A percentile compares a stretch with the other conserved stretches of the same genome.
phyloP scores from a whole-genome alignment of 1,140 invertebrate genomes.

The Brachionus manjavacas region DNA sequence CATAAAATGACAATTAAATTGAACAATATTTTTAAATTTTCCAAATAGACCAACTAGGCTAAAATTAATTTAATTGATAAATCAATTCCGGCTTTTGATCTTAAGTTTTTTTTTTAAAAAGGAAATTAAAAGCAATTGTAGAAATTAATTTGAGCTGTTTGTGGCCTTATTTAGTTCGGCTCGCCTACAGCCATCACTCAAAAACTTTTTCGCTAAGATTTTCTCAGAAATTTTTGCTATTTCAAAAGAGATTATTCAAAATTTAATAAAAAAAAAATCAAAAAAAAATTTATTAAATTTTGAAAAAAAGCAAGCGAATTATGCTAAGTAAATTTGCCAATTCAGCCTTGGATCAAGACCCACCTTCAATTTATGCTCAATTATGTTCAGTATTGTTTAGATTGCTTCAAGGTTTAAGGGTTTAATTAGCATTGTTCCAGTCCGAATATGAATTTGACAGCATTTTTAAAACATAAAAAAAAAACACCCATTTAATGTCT shows the following conservation, averaged over 20 bases:
- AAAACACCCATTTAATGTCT: background rate
- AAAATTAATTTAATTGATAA: background rate
- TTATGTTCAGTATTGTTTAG: background rate
- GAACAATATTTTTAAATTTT: background rate
- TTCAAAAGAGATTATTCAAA: background rate
- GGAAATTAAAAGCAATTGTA: background rate
- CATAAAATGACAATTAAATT: background rate
- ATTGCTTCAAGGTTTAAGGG: background rate
- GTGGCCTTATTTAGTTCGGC: background rate
- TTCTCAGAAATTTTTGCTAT: no score
- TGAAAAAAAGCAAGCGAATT: background rate
- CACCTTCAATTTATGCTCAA: background rate
- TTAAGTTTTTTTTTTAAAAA: background rate
- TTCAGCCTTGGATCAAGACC: background rate
- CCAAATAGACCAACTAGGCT: background rate
- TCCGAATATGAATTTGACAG: background rate
- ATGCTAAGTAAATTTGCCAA: background rate
- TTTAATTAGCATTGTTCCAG: background rate
- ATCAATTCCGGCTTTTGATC: background rate
- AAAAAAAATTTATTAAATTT: background rate
- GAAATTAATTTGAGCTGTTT: background rate
- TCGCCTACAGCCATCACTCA: background rate
- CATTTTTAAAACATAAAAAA: background rate
- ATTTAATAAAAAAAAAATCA: no score
- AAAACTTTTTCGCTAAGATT: background rate